phyloP scores from a whole-genome alignment of 2,113 vertebrate species.

The Anolis sagrei region DNA sequence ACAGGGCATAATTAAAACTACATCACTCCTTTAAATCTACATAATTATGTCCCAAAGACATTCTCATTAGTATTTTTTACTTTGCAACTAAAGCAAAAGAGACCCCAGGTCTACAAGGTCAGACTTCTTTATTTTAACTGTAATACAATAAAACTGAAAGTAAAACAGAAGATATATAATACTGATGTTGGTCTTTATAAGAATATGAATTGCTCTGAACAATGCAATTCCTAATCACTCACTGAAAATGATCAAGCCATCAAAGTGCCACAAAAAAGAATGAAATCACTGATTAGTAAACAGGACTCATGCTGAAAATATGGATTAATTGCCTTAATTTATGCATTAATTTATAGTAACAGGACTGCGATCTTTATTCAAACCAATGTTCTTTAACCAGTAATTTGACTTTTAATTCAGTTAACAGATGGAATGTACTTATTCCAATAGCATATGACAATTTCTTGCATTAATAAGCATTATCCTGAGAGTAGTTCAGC shows the following conservation, averaged over 20 bases:
- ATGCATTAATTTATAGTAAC: slow-evolving; percentile 15
- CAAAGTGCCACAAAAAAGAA: slow-evolving; percentile 4
- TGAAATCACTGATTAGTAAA: slow-evolving; percentile 12
- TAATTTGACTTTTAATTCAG: slow-evolving; percentile 3
- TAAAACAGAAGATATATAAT: slow-evolving; percentile 34
- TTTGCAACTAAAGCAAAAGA: slow-evolving; percentile 57
- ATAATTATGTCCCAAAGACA: slow-evolving; percentile 75
- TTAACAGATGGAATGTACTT: slow-evolving; percentile 3
- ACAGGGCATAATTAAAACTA: slow-evolving; percentile 74
- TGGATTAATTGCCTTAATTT: not conserved
- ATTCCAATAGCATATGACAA: not conserved
- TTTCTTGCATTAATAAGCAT: not conserved
- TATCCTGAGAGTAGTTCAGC: not conserved
- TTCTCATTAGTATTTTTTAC: slow-evolving; percentile 62
- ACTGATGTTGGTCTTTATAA: not conserved
- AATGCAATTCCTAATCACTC: not conserved
- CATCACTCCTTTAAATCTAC: slow-evolving; percentile 70
- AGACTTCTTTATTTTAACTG: slow-evolving; percentile 45
- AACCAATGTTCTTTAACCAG: slow-evolving; percentile 1
- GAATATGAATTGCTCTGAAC: not conserved
- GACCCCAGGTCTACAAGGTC: slow-evolving; percentile 48
- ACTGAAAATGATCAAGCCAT: not conserved
- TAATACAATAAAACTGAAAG: slow-evolving; percentile 48
- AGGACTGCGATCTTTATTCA: not conserved
- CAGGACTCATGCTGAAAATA: not conserved